A percentile compares a stretch with the other conserved stretches of the same genome.
phyloP scores from a whole-genome alignment of 1,140 invertebrate species.

The Penaeus vannamei region DNA sequence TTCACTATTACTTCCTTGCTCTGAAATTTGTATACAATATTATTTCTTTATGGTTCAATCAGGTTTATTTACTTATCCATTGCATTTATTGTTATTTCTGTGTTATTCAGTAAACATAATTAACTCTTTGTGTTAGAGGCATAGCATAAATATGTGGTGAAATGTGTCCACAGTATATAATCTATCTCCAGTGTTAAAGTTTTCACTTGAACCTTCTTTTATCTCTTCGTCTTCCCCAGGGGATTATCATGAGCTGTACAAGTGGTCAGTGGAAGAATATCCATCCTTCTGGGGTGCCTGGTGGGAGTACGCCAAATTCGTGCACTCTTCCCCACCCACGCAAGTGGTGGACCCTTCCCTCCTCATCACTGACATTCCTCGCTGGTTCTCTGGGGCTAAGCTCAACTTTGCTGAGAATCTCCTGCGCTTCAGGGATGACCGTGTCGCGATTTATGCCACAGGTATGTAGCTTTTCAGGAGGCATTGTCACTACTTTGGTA shows the following conservation, averaged over 20 bases:
- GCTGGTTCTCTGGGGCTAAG: constrained; percentile 69
- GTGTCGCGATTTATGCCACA: constrained; percentile 63
- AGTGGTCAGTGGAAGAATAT: constrained; percentile 67
- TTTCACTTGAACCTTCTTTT: background rate
- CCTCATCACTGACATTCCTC: constrained; percentile 66
- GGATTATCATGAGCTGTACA: constrained; percentile 66
- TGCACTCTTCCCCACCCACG: constrained; percentile 19
- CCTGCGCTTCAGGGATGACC: constrained; percentile 68
- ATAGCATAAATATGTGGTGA: too few species aligned
- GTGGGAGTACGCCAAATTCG: constrained; percentile 64
- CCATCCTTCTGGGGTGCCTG: constrained; percentile 60
- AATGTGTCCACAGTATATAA: too few species aligned
- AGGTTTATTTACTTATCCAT: too few species aligned
- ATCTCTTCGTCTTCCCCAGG: constrained; percentile 28
- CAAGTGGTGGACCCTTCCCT: constrained; percentile 51
- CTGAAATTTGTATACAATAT: too few species aligned
- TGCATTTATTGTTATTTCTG: too few species aligned
- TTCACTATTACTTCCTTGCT: too few species aligned
- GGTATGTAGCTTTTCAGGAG: constrained; percentile 44
- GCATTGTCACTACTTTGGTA: too few species aligned
- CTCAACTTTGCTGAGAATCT: constrained; percentile 71
- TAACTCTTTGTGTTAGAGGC: too few species aligned
- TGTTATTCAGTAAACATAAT: too few species aligned
- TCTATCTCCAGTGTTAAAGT: background rate
- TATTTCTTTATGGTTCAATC: too few species aligned